Evolutionary conservation across 2,113 vertebrate genomes (phyloP).

Genomic region (Pterocles orientalis): DNA sequence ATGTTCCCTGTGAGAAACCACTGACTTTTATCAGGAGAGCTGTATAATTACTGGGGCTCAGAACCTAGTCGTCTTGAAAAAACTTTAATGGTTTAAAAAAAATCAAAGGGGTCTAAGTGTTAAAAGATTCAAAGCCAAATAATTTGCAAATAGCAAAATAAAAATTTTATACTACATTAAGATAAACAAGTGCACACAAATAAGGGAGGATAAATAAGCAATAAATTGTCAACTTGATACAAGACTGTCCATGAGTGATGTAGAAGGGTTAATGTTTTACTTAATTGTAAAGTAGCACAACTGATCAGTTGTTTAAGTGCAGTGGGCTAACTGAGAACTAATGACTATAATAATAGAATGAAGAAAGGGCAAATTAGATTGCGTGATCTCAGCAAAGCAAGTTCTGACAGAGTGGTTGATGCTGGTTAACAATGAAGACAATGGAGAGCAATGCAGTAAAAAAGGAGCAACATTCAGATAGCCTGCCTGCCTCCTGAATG

Average conservation of each 20-base stretch:
- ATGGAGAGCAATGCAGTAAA: neutral
- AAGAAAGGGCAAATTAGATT: slow-evolving; percentile 1
- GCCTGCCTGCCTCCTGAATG: neutral
- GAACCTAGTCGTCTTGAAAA: neutral
- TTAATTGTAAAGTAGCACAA: slow-evolving; percentile 5
- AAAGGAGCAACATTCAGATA: neutral
- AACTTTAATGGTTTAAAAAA: neutral
- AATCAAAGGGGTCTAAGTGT: neutral
- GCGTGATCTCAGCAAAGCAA: neutral
- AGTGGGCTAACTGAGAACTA: neutral
- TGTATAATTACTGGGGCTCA: neutral
- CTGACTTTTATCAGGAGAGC: neutral
- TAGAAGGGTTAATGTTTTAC: neutral
- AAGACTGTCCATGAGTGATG: neutral
- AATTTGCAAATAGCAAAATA: neutral
- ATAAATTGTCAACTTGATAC: neutral
- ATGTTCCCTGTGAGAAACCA: neutral
- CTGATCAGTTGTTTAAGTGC: slow-evolving; percentile 11
- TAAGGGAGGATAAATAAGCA: neutral
- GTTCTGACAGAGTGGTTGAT: neutral
- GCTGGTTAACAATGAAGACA: slow-evolving; percentile 3
- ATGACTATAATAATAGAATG: neutral
- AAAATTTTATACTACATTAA: neutral
- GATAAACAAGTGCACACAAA: neutral
- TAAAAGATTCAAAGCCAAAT: neutral